Evolutionary conservation across 23 tunicate species (phyloP).

Genomic region (Phallusia fumigata): DNA sequence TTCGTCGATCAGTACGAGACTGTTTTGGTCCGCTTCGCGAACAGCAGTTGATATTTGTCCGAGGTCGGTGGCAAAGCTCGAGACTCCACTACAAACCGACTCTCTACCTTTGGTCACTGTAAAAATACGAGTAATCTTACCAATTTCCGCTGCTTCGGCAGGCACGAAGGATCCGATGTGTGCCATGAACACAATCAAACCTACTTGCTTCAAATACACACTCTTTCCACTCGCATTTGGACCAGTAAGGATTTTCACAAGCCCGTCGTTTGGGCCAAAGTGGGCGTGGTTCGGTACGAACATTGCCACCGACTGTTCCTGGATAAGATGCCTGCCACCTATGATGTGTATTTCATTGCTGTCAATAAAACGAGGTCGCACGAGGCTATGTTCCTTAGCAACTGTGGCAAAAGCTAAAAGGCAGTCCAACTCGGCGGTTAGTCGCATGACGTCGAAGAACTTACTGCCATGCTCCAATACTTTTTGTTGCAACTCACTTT

Average conservation of each 20-base stretch:
- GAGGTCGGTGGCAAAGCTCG: conserved; percentile 74
- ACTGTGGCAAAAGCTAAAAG: conserved; percentile 64
- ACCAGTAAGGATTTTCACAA: conserved; percentile 71
- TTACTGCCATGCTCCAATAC: conserved; percentile 25
- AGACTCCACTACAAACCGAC: conserved; percentile 63
- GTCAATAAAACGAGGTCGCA: conserved; percentile 42
- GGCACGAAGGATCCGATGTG: conserved; percentile 87
- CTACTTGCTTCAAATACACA: conserved; percentile 83
- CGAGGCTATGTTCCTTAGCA: conserved; percentile 67
- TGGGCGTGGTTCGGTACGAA: conserved; percentile 81
- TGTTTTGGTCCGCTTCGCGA: conserved; percentile 20
- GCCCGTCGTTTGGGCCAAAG: conserved; percentile 33
- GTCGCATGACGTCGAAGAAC: conserved; percentile 46
- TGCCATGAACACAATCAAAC: conserved; percentile 82
- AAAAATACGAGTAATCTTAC: conserved; percentile 38
- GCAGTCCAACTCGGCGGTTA: conserved; percentile 81
- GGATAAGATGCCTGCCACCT: conserved; percentile 80
- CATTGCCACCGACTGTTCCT: conserved; percentile 63
- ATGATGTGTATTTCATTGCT: conserved; percentile 33
- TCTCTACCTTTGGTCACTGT: conserved; percentile 53
- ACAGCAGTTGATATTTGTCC: conserved; percentile 50
- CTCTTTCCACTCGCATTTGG: conserved; percentile 98
- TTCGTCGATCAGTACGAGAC: conserved; percentile 78
- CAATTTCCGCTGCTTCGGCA: conserved; percentile 65
- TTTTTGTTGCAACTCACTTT: conserved; percentile 59